Percentiles rank a stretch among this genome's conserved stretches.
These are phyloP conservation scores for Craterocephalus amniculus DNA, from an alignment of 2,797 vertebrate genomes.

Conservation along the genomic window DNA sequence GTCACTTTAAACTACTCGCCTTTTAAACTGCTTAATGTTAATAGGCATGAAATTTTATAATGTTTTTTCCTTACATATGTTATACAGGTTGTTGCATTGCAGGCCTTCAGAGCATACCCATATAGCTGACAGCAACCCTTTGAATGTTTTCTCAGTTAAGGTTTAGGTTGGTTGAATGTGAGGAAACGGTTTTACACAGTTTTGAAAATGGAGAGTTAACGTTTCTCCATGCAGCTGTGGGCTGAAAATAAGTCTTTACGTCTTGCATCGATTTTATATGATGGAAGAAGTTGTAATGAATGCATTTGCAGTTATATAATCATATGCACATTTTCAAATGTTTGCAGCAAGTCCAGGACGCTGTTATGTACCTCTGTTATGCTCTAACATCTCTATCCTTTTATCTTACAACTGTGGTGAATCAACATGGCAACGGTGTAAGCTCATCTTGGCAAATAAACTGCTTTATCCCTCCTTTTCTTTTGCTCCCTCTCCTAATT, in stretches of 20 bases:
- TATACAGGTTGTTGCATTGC: neutral
- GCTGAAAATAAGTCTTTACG: constrained; percentile 36
- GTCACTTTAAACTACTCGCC: constrained; percentile 16
- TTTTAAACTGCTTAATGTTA: constrained; percentile 9
- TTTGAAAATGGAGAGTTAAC: constrained; percentile 20
- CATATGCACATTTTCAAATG: neutral
- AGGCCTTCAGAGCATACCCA: constrained; percentile 23
- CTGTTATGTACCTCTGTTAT: constrained; percentile 16
- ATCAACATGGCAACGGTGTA: constrained; percentile 60
- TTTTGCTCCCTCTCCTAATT: neutral
- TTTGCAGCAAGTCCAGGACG: constrained; percentile 30
- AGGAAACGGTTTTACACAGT: constrained; percentile 37
- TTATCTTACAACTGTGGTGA: constrained; percentile 42
- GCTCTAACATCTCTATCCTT: constrained; percentile 40
- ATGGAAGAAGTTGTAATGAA: neutral
- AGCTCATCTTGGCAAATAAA: constrained; percentile 57
- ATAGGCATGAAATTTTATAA: constrained; percentile 4
- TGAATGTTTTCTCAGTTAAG: constrained; percentile 46
- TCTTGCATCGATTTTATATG: neutral
- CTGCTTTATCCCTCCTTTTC: neutral
- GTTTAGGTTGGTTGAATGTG: constrained; percentile 16
- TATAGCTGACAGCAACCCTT: constrained; percentile 43
- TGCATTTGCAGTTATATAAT: neutral
- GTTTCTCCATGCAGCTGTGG: constrained; percentile 18
- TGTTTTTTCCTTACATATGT: constrained; percentile 1